phyloP scores from a whole-genome alignment of 2,113 vertebrate genomes.

The Cyprichromis sp. region DNA sequence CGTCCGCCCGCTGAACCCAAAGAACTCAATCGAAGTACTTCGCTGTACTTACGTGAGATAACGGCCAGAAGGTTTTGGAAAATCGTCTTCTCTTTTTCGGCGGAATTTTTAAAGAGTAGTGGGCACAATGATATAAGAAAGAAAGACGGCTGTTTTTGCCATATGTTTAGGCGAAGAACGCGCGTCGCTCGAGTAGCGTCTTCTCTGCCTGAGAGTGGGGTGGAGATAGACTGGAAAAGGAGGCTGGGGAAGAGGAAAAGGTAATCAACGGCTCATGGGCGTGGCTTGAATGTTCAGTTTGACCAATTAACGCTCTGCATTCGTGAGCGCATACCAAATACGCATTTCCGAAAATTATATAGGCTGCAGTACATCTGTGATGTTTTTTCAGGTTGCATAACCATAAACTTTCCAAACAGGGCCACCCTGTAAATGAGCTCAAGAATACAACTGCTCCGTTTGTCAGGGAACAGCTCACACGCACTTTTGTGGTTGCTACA shows the following conservation, averaged over 20 bases:
- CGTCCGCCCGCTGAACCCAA: conserved; percentile 25
- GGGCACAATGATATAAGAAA: conserved; percentile 92
- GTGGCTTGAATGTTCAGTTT: neutral
- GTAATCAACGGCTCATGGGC: conserved; percentile 30
- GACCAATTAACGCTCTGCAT: conserved; percentile 18
- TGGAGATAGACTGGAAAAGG: conserved; percentile 19
- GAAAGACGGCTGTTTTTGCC: conserved; percentile 79
- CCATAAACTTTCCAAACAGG: conserved; percentile 22
- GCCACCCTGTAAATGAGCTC: neutral
- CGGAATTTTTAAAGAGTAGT: conserved; percentile 99
- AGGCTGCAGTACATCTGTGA: neutral
- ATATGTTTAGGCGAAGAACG: conserved; percentile 67
- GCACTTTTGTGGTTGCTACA: neutral
- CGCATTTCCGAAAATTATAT: conserved; percentile 51
- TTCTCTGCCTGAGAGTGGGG: conserved; percentile 6
- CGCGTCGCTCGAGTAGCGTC: neutral
- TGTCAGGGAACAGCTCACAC: neutral
- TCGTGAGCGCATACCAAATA: conserved; percentile 41
- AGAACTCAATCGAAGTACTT: conserved; percentile 1
- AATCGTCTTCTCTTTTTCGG: conserved; percentile 99
- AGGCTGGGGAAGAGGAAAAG: conserved; percentile 19
- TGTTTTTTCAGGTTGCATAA: conserved; percentile 49
- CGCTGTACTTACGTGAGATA: conserved; percentile 92
- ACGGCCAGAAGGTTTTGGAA: conserved; percentile 97
- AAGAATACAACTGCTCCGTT: neutral